Percentiles rank a stretch among this genome's conserved stretches.
Conservation (phyloP, 1,140 invertebrate species). For the Charaxes varanes region DNA sequence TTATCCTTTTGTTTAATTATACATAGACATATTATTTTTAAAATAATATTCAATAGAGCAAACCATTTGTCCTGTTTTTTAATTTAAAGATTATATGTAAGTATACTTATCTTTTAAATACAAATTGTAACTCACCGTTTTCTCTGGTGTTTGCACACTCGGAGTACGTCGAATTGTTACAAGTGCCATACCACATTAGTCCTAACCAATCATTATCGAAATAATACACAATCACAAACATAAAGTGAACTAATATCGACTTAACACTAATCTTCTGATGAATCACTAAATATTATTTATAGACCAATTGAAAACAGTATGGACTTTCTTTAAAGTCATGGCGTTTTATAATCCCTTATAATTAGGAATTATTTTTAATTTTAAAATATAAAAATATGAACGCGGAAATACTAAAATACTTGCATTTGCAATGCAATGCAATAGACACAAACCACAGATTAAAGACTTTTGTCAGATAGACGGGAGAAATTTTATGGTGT, state of each 20-base stretch:
- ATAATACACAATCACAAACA: conserved; percentile 66
- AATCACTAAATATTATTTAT: conserved; percentile 43
- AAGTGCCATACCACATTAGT: conserved; percentile 69
- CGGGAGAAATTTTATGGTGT: conserved; percentile 6
- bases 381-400: conserved; percentile 21
- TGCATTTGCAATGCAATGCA: conserved; percentile 34
- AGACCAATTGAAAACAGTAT: conserved; percentile 8
- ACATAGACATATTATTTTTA: too few species aligned
- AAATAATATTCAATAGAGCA: too few species aligned
- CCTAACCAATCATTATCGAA: conserved; percentile 60
- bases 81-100: too few species aligned
- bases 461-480: conserved; percentile 10
- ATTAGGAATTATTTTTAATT: conserved; percentile 16
- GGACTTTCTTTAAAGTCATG: conserved; percentile 15
- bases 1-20: too few species aligned
- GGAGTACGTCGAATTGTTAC: conserved; percentile 68
- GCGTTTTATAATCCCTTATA: too few species aligned
- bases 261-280: conserved; percentile 55
- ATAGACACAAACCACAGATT: conserved; percentile 24
- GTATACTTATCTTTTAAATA: too few species aligned
- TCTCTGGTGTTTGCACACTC: conserved; percentile 66
- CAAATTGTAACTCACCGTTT: conserved; percentile 66
- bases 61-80: too few species aligned
- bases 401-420: conserved; percentile 28
- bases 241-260: conserved; percentile 59